Evolutionary conservation across 2,888 invertebrate species (phyloP).

Genomic region (Agriopis leucophaearia): DNA sequence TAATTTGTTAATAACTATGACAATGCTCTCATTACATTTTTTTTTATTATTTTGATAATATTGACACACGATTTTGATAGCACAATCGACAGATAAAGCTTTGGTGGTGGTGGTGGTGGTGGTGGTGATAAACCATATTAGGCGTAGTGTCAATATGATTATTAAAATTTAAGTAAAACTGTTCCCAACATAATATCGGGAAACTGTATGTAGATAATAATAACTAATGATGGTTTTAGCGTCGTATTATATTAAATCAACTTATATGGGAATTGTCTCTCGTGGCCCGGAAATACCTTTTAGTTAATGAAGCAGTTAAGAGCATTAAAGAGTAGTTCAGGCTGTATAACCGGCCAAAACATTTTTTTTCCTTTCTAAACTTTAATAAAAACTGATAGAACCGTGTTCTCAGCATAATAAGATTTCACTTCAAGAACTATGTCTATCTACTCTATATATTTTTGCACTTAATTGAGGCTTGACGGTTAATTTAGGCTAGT

Average conservation of each 20-base stretch:
- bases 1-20: too few relatives aligned
- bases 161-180: too few relatives aligned
- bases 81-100: too few relatives aligned
- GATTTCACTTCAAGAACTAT: background rate
- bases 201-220: background rate
- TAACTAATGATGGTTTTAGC: background rate
- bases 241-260: background rate
- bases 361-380: background rate
- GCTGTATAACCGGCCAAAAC: background rate
- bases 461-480: background rate
- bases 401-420: background rate
- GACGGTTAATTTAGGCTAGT: background rate
- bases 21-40: too few relatives aligned
- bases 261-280: background rate
- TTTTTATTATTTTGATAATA: too few relatives aligned
- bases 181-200: too few relatives aligned
- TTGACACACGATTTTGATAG: too few relatives aligned
- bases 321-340: constrained; percentile 7
- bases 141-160: too few relatives aligned
- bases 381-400: background rate
- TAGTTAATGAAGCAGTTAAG: constrained; percentile 9
- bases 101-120: too few relatives aligned
- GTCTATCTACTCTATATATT: background rate
- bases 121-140: too few relatives aligned
- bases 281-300: constrained; percentile 8